These are phyloP conservation scores for Chaenogobius annularis DNA, from an alignment of 2,113 vertebrate species.

Conservation along the genomic window DNA sequence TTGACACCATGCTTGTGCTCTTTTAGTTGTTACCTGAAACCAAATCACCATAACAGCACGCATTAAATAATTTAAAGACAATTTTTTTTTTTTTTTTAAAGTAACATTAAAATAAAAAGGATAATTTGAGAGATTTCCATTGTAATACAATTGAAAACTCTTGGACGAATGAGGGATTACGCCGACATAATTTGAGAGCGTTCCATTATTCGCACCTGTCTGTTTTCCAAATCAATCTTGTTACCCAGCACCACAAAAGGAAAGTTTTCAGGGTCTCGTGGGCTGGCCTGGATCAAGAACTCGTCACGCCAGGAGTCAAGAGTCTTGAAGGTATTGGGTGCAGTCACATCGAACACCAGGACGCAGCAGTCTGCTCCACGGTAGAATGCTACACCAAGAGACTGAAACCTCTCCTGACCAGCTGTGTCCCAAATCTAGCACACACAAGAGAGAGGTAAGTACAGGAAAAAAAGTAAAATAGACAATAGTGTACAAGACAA, in stretches of 20 bases:
- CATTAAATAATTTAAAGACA: too few species aligned
- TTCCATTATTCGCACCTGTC: constrained; percentile 66
- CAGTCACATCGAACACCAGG: constrained; percentile 92
- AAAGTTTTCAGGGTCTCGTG: constrained; percentile 92
- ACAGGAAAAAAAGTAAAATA: constrained; percentile 2
- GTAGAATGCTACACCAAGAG: constrained; percentile 93
- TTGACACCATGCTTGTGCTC: constrained; percentile 96
- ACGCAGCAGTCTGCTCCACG: constrained; percentile 94
- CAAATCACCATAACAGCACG: not conserved
- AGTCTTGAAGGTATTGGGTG: constrained; percentile 94
- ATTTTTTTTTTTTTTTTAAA: too few species aligned
- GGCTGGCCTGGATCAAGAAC: constrained; percentile 94
- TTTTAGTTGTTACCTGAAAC: constrained; percentile 90
- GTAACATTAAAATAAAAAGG: too few species aligned
- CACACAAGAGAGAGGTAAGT: not conserved
- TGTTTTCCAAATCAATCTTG: constrained; percentile 96
- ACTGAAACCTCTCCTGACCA: constrained; percentile 95
- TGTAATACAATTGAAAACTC: too few species aligned
- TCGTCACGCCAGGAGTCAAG: constrained; percentile 94
- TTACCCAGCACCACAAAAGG: constrained; percentile 94
- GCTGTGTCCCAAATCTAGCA: constrained; percentile 95
- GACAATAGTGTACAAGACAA: not conserved
- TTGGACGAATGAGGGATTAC: too few species aligned
- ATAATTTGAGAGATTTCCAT: not conserved
- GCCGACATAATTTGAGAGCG: not conserved